Base-by-base conservation (phyloP, 2,888 invertebrate species). In the Anthrax anthrax region DNA sequence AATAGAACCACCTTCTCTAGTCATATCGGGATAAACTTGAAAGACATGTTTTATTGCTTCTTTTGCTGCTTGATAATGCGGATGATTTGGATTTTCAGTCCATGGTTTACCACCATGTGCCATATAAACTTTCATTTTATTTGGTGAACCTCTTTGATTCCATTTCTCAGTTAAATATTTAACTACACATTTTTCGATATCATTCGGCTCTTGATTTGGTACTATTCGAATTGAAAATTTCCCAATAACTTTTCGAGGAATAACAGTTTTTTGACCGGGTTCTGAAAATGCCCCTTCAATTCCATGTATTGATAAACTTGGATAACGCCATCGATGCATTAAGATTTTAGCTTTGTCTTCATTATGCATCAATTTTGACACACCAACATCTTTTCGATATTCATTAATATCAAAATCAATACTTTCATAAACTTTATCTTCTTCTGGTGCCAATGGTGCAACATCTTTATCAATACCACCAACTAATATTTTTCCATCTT, bases 181-280 rank as follows among this genome's bases (percentile, higher is more conserved):
- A 37, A 76, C 73, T 10, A 96, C 95, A 51, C 81, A 75, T 56
- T 84, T 73, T 55, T 83, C 82, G n/a, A 95, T 80, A 57, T 83
- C 78, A 4, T 78, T 78, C 0, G 94, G 92, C 44, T 78, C 76
- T 74, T 95, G 94, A 64, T 96, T 74, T 1, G 97, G 97, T n/a
- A 98, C 97, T 56, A 94, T 79, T 45, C 98, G 80, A 54, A 98
- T 83, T 0, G 96, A 96, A 71, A 98, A 98, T 69, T 98, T 98
- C 18, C 96, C 97, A 58, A 80, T 83, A 1, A 97, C 95, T 69
- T 90, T 88, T 40, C 82, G 77, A 0, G 91, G 91, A 58, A 92
- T 96, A 0, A 97, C 95, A 46, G 97, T 97, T 66, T 97, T 97
- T 18, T 84, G 82, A 14, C 97, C 97, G 1, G 86, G 76, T 53